A percentile compares a stretch with the other conserved stretches of the same genome.
Evolutionary conservation across 2,113 vertebrate genomes (phyloP).

Genomic region (Dicaeum eximium): DNA sequence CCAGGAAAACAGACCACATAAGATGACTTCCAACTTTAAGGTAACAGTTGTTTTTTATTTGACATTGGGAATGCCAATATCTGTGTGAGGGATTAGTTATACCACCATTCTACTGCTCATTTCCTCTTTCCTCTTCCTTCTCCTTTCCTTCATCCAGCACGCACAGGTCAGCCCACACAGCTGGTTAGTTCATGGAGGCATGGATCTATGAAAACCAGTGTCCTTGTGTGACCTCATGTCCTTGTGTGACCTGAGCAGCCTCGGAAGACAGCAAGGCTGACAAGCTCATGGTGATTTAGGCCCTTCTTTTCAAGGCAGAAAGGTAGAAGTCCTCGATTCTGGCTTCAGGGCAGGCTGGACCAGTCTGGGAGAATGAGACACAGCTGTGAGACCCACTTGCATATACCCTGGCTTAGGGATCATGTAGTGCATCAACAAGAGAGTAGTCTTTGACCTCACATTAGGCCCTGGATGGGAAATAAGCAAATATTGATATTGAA

Average conservation of each 20-base stretch:
- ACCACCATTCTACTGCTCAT: background rate
- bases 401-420: background rate
- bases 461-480: background rate
- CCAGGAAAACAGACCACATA: slow-evolving; percentile 36
- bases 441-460: background rate
- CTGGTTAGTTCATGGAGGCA: background rate
- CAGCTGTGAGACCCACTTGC: background rate
- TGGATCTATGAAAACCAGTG: background rate
- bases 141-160: background rate
- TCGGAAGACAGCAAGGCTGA: background rate
- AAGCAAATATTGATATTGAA: background rate
- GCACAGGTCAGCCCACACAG: background rate
- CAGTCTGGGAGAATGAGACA: background rate
- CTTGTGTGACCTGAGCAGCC: background rate
- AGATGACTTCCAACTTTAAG: background rate
- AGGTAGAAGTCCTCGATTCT: background rate
- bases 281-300: background rate
- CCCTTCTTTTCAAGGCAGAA: background rate
- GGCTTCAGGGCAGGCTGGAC: background rate
- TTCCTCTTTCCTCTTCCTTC: background rate
- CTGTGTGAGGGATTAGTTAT: background rate
- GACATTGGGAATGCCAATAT: background rate
- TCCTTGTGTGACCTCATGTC: background rate
- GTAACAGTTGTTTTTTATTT: background rate
- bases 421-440: background rate